These are phyloP conservation scores for Polylopha cassiicola DNA, from an alignment of 2,888 invertebrate genomes.

Conservation along the genomic window DNA sequence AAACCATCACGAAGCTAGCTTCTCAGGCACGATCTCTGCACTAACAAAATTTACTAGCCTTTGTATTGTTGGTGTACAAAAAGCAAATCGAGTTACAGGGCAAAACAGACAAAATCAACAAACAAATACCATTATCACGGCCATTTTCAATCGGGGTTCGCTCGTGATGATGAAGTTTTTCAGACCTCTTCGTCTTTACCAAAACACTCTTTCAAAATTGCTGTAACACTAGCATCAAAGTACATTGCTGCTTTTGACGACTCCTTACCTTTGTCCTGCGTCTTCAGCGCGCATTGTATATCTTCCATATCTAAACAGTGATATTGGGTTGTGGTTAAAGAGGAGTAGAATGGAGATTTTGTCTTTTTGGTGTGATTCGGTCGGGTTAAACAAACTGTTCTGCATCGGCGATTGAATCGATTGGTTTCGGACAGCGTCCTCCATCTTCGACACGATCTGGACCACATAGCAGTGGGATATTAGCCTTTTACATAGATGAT, in stretches of 20 bases:
- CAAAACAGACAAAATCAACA: slow-evolving; percentile 75
- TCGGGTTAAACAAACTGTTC: slow-evolving; percentile 67
- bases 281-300: too few relatives aligned
- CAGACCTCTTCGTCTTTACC: slow-evolving; percentile 35
- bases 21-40: slow-evolving; percentile 49
- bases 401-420: slow-evolving; percentile 57
- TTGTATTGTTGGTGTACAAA: slow-evolving; percentile 62
- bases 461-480: slow-evolving; percentile 21
- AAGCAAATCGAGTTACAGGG: slow-evolving; percentile 75
- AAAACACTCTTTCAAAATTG: slow-evolving; percentile 11
- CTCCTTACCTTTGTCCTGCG: too few relatives aligned
- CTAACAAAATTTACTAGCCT: slow-evolving; percentile 72
- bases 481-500: too few relatives aligned
- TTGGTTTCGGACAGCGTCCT: slow-evolving; percentile 49
- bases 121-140: slow-evolving; percentile 74
- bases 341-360: slow-evolving; percentile 49
- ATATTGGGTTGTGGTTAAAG: too few relatives aligned
- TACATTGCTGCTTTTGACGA: slow-evolving; percentile 32
- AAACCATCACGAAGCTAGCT: slow-evolving; percentile 54
- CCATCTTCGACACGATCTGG: slow-evolving; percentile 31
- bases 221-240: not conserved
- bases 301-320: too few relatives aligned
- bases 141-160: slow-evolving; percentile 66
- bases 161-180: slow-evolving; percentile 71
- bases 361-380: slow-evolving; percentile 65